Conservation (phyloP, 1,140 invertebrate genomes). For the Cydia fagiglandana region DNA sequence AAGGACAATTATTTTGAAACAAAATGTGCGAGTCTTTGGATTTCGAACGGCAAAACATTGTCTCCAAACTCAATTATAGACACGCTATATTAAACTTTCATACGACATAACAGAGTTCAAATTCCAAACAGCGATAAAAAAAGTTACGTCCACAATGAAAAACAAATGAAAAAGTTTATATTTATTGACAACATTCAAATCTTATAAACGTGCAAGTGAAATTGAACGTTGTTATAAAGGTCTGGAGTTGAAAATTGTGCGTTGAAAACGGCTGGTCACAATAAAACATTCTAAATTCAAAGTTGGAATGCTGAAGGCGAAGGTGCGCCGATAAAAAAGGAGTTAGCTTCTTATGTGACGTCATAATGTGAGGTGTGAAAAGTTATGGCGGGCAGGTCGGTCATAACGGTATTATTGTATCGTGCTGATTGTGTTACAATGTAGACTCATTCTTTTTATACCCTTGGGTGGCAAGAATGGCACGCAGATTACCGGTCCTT, state of each 20-base stretch:
- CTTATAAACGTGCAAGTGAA: constrained; percentile 42
- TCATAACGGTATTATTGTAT: not conserved
- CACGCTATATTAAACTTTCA: not conserved
- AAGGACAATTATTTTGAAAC: constrained; percentile 64
- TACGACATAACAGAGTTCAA: constrained; percentile 30
- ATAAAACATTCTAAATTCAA: constrained; percentile 74
- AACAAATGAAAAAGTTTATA: constrained; percentile 68
- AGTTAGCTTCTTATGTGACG: constrained; percentile 72
- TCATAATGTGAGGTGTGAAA: constrained; percentile 63
- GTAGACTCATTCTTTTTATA: constrained; percentile 40
- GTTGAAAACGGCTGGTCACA: constrained; percentile 39
- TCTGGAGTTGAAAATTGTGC: constrained; percentile 43
- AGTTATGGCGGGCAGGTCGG: constrained; percentile 43
- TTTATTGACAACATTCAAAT: constrained; percentile 67
- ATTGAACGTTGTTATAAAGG: constrained; percentile 37
- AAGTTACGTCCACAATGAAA: constrained; percentile 43
- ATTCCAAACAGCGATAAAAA: constrained; percentile 30
- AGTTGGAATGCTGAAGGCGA: constrained; percentile 70
- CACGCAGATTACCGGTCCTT: too few species aligned
- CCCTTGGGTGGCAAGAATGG: constrained; percentile 39
- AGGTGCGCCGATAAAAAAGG: constrained; percentile 76
- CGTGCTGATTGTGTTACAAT: constrained; percentile 1
- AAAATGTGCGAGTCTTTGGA: constrained; percentile 61
- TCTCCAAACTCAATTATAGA: constrained; percentile 32
- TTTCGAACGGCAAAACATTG: constrained; percentile 35